Evolutionary conservation across 2,797 vertebrate genomes (phyloP).

Genomic region (Rhabdophis nuchalis): DNA sequence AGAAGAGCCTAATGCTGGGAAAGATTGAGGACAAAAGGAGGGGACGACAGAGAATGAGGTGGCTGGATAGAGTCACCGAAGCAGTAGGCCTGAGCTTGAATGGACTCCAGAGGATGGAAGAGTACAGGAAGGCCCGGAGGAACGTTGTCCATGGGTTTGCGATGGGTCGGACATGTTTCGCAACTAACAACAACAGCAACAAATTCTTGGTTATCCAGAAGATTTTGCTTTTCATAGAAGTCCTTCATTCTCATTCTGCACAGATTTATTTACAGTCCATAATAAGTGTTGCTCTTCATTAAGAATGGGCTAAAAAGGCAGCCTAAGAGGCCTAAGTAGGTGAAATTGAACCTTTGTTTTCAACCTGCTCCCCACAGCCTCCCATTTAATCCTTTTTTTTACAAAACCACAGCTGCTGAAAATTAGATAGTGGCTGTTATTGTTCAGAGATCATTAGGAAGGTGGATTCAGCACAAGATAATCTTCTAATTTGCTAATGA

Average conservation of each 20-base stretch:
- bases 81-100: too few species aligned
- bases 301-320: background rate
- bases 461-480: background rate
- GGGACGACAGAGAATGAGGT: too few species aligned
- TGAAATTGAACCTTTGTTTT: background rate
- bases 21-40: too few species aligned
- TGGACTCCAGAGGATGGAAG: too few species aligned
- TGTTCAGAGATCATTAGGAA: background rate
- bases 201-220: slow-evolving; percentile 5
- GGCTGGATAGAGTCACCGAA: too few species aligned
- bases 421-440: background rate
- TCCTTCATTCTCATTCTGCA: background rate
- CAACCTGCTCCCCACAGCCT: background rate
- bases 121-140: too few species aligned
- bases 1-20: too few species aligned
- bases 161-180: too few species aligned
- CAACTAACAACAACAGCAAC: too few species aligned
- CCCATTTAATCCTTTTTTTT: background rate
- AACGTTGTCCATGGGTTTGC: too few species aligned
- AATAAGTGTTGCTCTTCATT: background rate
- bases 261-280: background rate
- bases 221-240: slow-evolving; percentile 10
- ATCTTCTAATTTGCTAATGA: background rate
- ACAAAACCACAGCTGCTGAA: background rate
- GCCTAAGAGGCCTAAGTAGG: background rate